Evolutionary conservation across 2,888 invertebrate genomes (phyloP).

Genomic region (Zaprionus obscuricornis): DNA sequence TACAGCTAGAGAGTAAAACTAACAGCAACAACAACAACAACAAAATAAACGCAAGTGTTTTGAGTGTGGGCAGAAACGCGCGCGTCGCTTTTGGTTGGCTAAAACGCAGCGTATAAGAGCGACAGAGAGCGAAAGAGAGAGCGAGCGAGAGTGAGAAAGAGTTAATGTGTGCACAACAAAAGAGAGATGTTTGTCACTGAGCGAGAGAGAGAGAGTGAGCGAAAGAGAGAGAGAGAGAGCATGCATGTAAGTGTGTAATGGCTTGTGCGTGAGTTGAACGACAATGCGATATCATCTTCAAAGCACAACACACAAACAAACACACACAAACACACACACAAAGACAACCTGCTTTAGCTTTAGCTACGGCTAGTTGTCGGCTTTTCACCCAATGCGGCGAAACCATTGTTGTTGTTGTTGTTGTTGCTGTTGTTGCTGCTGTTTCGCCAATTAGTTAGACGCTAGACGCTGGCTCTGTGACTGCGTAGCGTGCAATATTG

Average conservation of each 20-base stretch:
- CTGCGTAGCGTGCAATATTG: slow-evolving; percentile 66
- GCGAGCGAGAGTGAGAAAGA: slow-evolving; percentile 19
- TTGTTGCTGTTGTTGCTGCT: slow-evolving; percentile 33
- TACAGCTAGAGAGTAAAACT: slow-evolving; percentile 15
- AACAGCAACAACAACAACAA: too few relatives aligned
- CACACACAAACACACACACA: slow-evolving; percentile 20
- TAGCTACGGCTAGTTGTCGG: slow-evolving; percentile 47
- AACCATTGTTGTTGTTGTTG: slow-evolving; percentile 42
- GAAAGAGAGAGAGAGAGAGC: slow-evolving; percentile 16
- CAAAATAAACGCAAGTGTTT: slow-evolving; percentile 49
- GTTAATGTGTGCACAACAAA: slow-evolving; percentile 2
- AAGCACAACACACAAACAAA: slow-evolving; percentile 12
- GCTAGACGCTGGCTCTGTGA: too few relatives aligned
- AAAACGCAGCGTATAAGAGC: slow-evolving; percentile 22
- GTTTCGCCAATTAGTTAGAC: slow-evolving; percentile 70
- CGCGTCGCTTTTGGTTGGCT: slow-evolving; percentile 56
- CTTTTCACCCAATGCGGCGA: slow-evolving; percentile 54
- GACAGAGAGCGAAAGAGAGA: slow-evolving; percentile 22
- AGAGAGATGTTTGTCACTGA: neutral
- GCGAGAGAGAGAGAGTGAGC: slow-evolving; percentile 21
- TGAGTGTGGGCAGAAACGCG: slow-evolving; percentile 33
- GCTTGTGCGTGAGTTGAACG: slow-evolving; percentile 69
- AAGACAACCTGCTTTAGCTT: slow-evolving; percentile 47
- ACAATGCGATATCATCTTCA: slow-evolving; percentile 68
- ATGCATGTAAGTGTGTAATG: slow-evolving; percentile 46